Percentiles rank a stretch among this genome's conserved stretches.
These are phyloP conservation scores for Bugulina stolonifera DNA, from an alignment of 2,888 invertebrate species.

Conservation along the genomic window DNA sequence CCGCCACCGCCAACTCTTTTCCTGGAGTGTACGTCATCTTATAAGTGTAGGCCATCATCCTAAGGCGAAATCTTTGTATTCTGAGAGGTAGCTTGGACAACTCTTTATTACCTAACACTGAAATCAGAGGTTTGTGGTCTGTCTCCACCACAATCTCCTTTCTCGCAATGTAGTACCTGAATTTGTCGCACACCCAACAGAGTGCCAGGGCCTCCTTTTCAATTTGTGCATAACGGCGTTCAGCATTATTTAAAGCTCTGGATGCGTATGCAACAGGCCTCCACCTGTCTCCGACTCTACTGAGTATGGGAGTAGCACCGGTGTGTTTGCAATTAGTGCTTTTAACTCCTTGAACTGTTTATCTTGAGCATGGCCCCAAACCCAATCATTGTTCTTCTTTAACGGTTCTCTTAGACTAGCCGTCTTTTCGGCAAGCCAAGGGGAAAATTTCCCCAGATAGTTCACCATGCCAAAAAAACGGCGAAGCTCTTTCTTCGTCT, in stretches of 20 bases:
- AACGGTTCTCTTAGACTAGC: not conserved
- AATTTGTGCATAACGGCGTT: too few species aligned
- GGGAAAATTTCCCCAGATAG: not conserved
- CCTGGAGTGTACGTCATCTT: slow-evolving; percentile 8
- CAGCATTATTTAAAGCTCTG: too few species aligned
- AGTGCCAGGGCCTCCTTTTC: too few species aligned
- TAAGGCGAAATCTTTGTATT: slow-evolving; percentile 7
- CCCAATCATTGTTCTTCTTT: not conserved
- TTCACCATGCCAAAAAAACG: slow-evolving; percentile 8
- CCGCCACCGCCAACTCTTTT: slow-evolving; percentile 8
- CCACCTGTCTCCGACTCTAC: too few species aligned
- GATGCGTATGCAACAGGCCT: too few species aligned
- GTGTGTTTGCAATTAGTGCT: too few species aligned
- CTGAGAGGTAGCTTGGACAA: slow-evolving; percentile 2
- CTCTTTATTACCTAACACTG: slow-evolving; percentile 27
- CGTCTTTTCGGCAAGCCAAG: not conserved
- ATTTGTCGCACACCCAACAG: too few species aligned
- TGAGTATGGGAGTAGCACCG: too few species aligned
- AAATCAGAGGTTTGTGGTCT: slow-evolving; percentile 29
- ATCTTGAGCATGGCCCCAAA: not conserved
- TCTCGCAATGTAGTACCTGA: too few species aligned
- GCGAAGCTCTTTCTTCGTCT: not conserved
- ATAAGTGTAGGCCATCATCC: not conserved
- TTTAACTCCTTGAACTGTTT: not conserved
- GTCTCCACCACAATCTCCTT: too few species aligned